Base-by-base conservation (phyloP, 2,888 invertebrate genomes). In the Cabera pusaria region DNA sequence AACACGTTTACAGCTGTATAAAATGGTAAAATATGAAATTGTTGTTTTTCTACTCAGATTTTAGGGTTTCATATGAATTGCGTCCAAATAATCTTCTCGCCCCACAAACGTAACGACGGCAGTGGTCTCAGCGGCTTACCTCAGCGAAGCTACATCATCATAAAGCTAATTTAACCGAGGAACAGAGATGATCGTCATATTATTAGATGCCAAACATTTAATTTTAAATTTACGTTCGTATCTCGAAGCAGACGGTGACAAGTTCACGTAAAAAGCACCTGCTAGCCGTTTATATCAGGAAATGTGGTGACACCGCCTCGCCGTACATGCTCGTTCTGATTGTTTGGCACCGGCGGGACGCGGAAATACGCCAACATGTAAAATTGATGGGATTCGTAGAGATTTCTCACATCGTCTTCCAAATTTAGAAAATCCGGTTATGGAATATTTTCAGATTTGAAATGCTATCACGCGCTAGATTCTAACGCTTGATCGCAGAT, bases 341-440 rank as follows among this genome's bases (percentile, higher is more conserved):
- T 76, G 80, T 82, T 82, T 83, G 81, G 81, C 80, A 83, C 47
- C 55, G 48, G 29, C 29, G 44, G 49, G 49, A 65, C 62, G 59
- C 72, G 71, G 71, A 71, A 65, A 66, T 67, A 70, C 60, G 65
- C 64, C 67, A 67, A 69, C 59, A 62, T 56, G 50, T 55, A 58
- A 49, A 69, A 73, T 73, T 71, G 65, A 78, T 70, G 64, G 48
- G 59, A 66, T 70, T 65, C 52, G 49, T 42, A 49, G 59, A 59
- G 61, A 69, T 63, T 58, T 53, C 49, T 55, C 47, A 44, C 57
- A 52, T 51, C 51, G 38, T 44, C 32, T 44, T 59, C 53, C 63
- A 56, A 52, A 56, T 54, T 59, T 56, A 58, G 58, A 51, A 37
- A 52, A 58, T 49, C 52, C 56, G 49, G 41, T 49, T 53, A 52